Evolutionary conservation across 2,888 invertebrate species (phyloP).

Genomic region (Nineta flava): DNA sequence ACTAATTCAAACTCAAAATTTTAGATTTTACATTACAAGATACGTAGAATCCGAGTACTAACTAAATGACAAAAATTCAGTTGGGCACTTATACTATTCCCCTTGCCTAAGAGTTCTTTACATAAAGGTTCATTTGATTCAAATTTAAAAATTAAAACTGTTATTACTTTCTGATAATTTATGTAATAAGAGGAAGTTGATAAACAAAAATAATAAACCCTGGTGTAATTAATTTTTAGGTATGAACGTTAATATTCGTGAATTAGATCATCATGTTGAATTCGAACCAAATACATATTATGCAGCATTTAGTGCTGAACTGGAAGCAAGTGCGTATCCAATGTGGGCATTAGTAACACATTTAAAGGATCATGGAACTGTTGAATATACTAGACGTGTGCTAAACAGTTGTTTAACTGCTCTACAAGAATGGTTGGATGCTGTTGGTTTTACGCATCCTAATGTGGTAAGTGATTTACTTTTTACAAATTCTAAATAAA

Average conservation of each 20-base stretch:
- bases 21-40: too few relatives aligned
- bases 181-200: too few relatives aligned
- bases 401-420: constrained; percentile 60
- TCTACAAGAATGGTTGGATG: constrained; percentile 78
- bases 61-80: too few relatives aligned
- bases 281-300: constrained; percentile 96
- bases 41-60: too few relatives aligned
- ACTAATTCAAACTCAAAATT: too few relatives aligned
- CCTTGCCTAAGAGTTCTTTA: too few relatives aligned
- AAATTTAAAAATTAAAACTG: too few relatives aligned
- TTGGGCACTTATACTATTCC: too few relatives aligned
- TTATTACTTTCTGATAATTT: too few relatives aligned
- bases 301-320: constrained; percentile 92
- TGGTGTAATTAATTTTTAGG: constrained; percentile 33
- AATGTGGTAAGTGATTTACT: constrained; percentile 36
- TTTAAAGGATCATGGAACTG: constrained; percentile 55
- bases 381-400: constrained; percentile 58
- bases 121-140: too few relatives aligned
- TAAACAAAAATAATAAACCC: too few relatives aligned
- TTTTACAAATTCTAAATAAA: not conserved
- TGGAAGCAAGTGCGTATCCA: constrained; percentile 92
- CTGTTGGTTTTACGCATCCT: constrained; percentile 56
- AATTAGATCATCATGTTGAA: constrained; percentile 82
- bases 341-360: constrained; percentile 96
- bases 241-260: constrained; percentile 92